Evolutionary conservation across 37 sponge, comb jelly and placozoan genomes (phyloP).

Genomic region (Ephydatia muelleri): DNA sequence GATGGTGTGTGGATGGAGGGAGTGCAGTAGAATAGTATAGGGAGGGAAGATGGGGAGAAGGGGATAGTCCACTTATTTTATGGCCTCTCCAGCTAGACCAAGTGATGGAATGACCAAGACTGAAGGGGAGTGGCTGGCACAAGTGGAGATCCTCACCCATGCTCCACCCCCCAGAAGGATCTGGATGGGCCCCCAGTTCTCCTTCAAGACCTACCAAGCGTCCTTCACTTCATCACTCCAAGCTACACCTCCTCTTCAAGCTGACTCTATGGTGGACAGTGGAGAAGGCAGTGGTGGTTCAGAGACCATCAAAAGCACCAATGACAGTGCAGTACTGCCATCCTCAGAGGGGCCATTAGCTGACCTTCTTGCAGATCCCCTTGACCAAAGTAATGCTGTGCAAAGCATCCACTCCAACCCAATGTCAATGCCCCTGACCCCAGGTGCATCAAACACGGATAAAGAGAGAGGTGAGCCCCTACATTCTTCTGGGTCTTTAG

Average conservation of each 20-base stretch:
- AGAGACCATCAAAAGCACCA: too few relatives aligned
- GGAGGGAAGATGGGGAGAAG: neutral
- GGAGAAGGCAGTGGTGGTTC: too few relatives aligned
- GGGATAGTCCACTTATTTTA: neutral
- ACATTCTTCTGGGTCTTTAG: too few relatives aligned
- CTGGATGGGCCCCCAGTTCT: constrained; percentile 99
- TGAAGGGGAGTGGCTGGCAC: constrained; percentile 81
- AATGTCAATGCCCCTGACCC: constrained; percentile 25
- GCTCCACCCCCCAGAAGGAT: constrained; percentile 88
- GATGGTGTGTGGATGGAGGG: neutral
- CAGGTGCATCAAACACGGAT: neutral
- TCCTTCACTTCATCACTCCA: neutral
- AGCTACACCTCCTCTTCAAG: neutral
- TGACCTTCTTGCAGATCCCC: too few relatives aligned
- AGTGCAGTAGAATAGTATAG: neutral
- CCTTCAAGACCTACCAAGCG: constrained; percentile 70
- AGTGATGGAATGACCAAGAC: constrained; percentile 4
- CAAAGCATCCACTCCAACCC: constrained; percentile 18
- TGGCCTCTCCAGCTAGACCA: too few relatives aligned
- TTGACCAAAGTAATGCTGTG: too few relatives aligned
- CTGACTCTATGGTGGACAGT: neutral
- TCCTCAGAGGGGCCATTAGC: too few relatives aligned
- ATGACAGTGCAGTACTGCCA: too few relatives aligned
- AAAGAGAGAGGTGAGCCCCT: too few relatives aligned
- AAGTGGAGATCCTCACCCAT: constrained; percentile 91